Percentiles rank a stretch among this genome's conserved stretches.
These are phyloP conservation scores for Paedocypris micromegethes DNA, from an alignment of 2,797 vertebrate species.

Conservation along the genomic window DNA sequence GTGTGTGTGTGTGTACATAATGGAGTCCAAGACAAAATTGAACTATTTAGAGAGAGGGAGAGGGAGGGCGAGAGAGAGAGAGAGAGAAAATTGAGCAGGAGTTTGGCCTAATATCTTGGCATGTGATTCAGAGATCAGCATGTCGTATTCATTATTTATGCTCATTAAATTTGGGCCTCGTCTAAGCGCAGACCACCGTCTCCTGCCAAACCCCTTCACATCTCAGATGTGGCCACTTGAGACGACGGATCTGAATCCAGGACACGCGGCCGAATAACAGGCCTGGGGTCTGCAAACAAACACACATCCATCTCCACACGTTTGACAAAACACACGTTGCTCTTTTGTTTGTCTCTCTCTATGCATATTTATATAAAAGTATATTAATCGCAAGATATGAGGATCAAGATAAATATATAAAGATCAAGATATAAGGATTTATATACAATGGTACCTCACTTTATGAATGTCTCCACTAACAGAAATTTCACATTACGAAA, in stretches of 20 bases:
- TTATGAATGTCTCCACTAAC: too few relatives aligned
- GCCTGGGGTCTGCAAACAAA: conserved; percentile 15
- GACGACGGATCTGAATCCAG: conserved; percentile 74
- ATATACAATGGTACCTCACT: too few relatives aligned
- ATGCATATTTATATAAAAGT: too few relatives aligned
- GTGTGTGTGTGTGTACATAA: background rate
- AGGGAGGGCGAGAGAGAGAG: background rate
- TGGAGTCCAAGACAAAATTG: background rate
- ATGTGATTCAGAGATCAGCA: conserved; percentile 70
- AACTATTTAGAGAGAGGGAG: too few relatives aligned
- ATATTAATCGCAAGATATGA: too few relatives aligned
- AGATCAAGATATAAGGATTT: too few relatives aligned
- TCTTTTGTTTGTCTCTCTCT: conserved; percentile 56
- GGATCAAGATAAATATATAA: too few relatives aligned
- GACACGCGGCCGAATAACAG: conserved; percentile 64
- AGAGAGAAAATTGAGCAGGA: conserved; percentile 46
- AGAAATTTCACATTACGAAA: too few relatives aligned
- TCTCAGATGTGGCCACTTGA: conserved; percentile 79
- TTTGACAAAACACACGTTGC: conserved; percentile 71
- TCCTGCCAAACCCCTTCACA: conserved; percentile 74
- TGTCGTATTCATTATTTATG: conserved; percentile 82
- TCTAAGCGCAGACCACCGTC: conserved; percentile 72
- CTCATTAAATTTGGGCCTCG: conserved; percentile 80
- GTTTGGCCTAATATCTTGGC: conserved; percentile 77
- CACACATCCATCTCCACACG: conserved; percentile 60